Evolutionary conservation across 2,888 invertebrate genomes (phyloP).

Genomic region (Ichneumoninae sp.): DNA sequence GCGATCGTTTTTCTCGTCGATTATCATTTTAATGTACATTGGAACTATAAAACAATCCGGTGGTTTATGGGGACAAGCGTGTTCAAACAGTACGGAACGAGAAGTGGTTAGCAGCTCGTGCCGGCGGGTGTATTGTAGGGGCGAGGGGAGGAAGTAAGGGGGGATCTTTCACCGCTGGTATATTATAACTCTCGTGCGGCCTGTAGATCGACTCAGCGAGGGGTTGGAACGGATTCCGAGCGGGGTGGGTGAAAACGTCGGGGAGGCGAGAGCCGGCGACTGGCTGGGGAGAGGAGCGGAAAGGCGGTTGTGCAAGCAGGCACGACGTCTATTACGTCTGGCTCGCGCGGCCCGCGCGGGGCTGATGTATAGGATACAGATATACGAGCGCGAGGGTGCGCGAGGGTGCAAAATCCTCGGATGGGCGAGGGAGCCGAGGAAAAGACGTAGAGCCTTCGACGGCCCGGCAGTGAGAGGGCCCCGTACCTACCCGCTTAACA

Average conservation of each 20-base stretch:
- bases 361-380: conserved; percentile 6
- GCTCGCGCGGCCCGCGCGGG: conserved; percentile 29
- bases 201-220: conserved; percentile 6
- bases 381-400: conserved; percentile 10
- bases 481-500: conserved; percentile 76
- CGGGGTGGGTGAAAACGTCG: conserved; percentile 38
- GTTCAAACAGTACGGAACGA: conserved; percentile 50
- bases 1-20: conserved; percentile 2
- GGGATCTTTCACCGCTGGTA: conserved; percentile 19
- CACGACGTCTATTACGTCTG: conserved; percentile 63
- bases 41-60: conserved; percentile 29
- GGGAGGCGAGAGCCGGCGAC: conserved; percentile 19
- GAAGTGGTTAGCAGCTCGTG: conserved; percentile 30
- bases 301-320: conserved; percentile 50
- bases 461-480: conserved; percentile 31
- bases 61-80: conserved; percentile 32
- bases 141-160: conserved; percentile 25
- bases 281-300: conserved; percentile 39
- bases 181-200: conserved; percentile 52
- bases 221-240: conserved; percentile 22
- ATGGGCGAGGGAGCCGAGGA: conserved; percentile 30
- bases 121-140: not conserved
- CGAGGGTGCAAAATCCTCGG: conserved; percentile 59
- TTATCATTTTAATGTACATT: conserved; percentile 36
- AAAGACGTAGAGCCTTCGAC: conserved; percentile 60